Evolutionary conservation across 2,888 invertebrate genomes (phyloP).

Genomic region (Drosophila rellima): DNA sequence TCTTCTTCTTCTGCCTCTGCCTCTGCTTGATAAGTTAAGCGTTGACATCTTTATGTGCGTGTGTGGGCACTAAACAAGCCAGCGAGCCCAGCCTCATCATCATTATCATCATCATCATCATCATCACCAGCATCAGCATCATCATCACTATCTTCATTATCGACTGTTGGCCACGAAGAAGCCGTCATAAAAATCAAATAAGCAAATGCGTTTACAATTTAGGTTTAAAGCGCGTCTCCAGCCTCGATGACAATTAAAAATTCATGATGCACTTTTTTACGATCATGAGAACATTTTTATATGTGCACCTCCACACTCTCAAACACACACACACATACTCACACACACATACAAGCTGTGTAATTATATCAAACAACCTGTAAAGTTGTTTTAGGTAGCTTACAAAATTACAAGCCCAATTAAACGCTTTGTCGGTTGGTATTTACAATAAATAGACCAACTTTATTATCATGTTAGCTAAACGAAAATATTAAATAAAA

Average conservation of each 20-base stretch:
- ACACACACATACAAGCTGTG: background rate
- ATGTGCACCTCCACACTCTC: conserved; percentile 6
- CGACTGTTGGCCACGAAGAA: conserved; percentile 40
- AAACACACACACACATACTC: background rate
- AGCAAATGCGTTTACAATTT: conserved; percentile 56
- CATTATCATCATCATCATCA: conserved; percentile 11
- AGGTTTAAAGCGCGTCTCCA: conserved; percentile 21
- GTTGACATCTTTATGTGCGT: conserved; percentile 79
- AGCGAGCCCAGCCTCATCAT: conserved; percentile 49
- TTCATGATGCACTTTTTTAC: conserved; percentile 51
- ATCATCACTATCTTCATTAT: conserved; percentile 16
- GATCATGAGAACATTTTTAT: conserved; percentile 54
- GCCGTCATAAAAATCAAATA: conserved; percentile 67
- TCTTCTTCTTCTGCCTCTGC: conserved; percentile 16
- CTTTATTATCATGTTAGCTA: background rate
- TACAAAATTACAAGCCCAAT: conserved; percentile 6
- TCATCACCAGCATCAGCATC: conserved; percentile 18
- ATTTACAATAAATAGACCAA: background rate
- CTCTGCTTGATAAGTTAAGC: conserved; percentile 73
- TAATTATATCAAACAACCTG: conserved; percentile 18
- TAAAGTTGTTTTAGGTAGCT: background rate
- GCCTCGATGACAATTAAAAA: conserved; percentile 66
- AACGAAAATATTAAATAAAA: background rate
- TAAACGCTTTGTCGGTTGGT: background rate
- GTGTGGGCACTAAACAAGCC: conserved; percentile 76